Base-by-base conservation (phyloP, 1,140 invertebrate genomes). In the Macrobrachium rosenbergii region DNA sequence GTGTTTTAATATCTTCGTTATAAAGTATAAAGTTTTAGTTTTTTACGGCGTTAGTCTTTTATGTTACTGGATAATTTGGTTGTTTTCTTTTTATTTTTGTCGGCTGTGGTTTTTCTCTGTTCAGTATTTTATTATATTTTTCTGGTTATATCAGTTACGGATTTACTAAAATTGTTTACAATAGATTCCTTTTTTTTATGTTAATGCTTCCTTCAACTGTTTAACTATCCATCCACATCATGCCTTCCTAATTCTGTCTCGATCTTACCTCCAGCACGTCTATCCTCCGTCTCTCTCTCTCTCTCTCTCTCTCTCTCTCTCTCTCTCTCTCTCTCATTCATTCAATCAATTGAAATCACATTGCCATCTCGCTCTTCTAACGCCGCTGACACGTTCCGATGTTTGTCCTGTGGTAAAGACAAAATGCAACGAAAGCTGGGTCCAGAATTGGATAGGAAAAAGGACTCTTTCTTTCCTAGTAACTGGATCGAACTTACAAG, bases 271-370 rank as follows among this genome's bases (percentile, higher is more conserved):
- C 64, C 45, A 10, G 10, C 63, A 67, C 21, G 10, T 43, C 59
- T 63, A 7, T 23, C 58, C 21, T 28, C 58, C 60, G 21, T n/a
- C 76, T 60, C 10, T 60, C 77, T 43, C 77, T 62, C 60, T 62
- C 52, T n/a, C 77, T 6, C 28, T 79, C 77, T 60, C 21, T 17
- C 43, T 28, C 45, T 60, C 59, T 60, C 19, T n/a, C 28, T 59
- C 77, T 23, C 77, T 21, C 77, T 59, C 77, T 23, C 52, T 59
- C 59, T n/a, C 52, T 60, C 59, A 52, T 28, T 79, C 77, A 79
- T 79, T 79, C 77, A 79, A 79, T 79, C 77, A 79, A 79, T 79
- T 79, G 77, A 79, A 79, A 79, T 79, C 59, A 79, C 77, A 79
- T 79, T 79, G 77, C 58, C 77, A 63, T 63, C 59, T 23, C 60